Base-by-base conservation (phyloP, 2,797 vertebrate genomes). In the Eulemur mongoz region DNA sequence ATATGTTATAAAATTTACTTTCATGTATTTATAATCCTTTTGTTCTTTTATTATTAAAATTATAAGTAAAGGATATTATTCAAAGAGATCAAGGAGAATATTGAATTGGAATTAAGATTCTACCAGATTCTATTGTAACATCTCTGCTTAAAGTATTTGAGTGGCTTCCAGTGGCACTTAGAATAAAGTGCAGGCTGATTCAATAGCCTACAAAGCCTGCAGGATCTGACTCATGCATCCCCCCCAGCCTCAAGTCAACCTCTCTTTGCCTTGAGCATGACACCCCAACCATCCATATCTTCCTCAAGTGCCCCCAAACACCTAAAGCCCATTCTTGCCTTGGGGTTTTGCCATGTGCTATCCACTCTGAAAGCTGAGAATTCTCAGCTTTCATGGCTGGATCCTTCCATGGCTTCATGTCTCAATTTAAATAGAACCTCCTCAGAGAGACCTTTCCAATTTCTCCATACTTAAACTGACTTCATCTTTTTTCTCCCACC, bases 81-180 rank as follows among this genome's bases (percentile, higher is more conserved):
- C 70, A 89, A 83, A 27, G 87, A 76, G 88, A 40, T 88, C 70
- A 72, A 93, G 18, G n/a, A 57, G 4, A 32, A n/a, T 67, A 27
- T 40, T 79, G 50, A 85, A 83, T 7, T 92, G 20, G 38, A 96
- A 91, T 89, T 90, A 57, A 48, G 9, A 92, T 95, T 80, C 78
- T 48, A 25, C 20, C 25, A 25, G 4, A 86, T 70, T 95, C 14
- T 38, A 73, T 35, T 35, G 7, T 48, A 89, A 63, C 5, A 70
- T 57, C 50, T 87, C 52, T 83, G 57, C 52, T 94, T 48, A 75
- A 72, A 82, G 40, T 9, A 90, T 72, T 65, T 85, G 54, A 72
- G 1, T 80, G 50, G 30, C 20, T 87, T 70, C n/a, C 11, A 80
- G 22, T 65, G 38, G 12, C 57, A 65, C 54, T 91, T 45, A 32